Conservation (phyloP, 2,888 invertebrate genomes). For the Hyles lineata region DNA sequence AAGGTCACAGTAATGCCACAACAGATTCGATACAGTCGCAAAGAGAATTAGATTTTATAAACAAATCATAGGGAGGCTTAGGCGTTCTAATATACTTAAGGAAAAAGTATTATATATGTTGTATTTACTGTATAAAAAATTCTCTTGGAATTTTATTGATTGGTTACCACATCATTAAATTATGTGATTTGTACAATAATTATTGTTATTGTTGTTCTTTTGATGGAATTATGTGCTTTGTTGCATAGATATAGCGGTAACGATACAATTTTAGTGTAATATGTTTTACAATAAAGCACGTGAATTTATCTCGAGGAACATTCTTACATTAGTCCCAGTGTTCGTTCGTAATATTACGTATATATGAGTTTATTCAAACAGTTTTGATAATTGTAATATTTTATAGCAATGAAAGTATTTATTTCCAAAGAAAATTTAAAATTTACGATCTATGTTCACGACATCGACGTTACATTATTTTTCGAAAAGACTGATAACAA, state of each 20-base stretch:
- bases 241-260: constrained; percentile 14
- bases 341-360: constrained; percentile 37
- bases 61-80: constrained; percentile 51
- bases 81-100: constrained; percentile 48
- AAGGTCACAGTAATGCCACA: constrained; percentile 22
- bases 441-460: constrained; percentile 35
- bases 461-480: constrained; percentile 34
- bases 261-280: constrained; percentile 1
- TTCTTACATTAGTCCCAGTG: constrained; percentile 40
- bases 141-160: constrained; percentile 48
- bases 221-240: constrained; percentile 26
- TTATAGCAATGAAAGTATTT: constrained; percentile 36
- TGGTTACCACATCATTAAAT: constrained; percentile 40
- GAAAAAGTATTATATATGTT: constrained; percentile 67
- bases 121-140: constrained; percentile 50
- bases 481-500: constrained; percentile 49
- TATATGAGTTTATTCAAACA: constrained; percentile 5
- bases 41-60: constrained; percentile 56
- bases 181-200: constrained; percentile 38
- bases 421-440: constrained; percentile 44
- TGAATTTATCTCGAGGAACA: constrained; percentile 29
- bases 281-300: constrained; percentile 21
- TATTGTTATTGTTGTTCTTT: constrained; percentile 28
- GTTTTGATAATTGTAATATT: constrained; percentile 29
- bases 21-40: constrained; percentile 10